These are phyloP conservation scores for Sisyra nigra DNA, from an alignment of 2,888 invertebrate genomes.

Conservation along the genomic window DNA sequence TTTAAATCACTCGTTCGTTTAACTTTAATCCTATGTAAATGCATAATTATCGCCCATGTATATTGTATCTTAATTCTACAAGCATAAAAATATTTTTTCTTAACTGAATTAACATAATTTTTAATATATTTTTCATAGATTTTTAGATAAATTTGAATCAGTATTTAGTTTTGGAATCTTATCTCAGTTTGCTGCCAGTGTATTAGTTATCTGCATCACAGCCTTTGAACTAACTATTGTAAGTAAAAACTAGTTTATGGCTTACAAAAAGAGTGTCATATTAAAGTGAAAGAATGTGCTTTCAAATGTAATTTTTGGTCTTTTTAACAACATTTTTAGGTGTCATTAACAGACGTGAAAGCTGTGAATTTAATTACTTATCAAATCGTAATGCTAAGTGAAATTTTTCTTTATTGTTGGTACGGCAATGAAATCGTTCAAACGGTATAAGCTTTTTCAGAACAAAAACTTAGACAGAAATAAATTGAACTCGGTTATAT, in stretches of 20 bases:
- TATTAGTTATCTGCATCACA: slow-evolving; percentile 30
- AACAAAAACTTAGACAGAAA: not conserved
- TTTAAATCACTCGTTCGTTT: no score
- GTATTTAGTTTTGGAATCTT: slow-evolving; percentile 26
- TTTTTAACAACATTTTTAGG: no score
- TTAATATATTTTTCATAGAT: slow-evolving; percentile 14
- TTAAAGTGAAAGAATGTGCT: no score
- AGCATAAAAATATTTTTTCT: no score
- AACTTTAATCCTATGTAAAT: no score
- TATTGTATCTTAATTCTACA: no score
- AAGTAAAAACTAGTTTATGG: slow-evolving; percentile 16
- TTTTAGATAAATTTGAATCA: slow-evolving; percentile 24
- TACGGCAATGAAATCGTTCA: slow-evolving; percentile 30
- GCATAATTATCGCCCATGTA: no score
- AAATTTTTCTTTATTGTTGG: slow-evolving; percentile 32
- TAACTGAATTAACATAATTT: not conserved
- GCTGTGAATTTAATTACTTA: slow-evolving; percentile 17
- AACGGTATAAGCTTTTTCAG: slow-evolving; percentile 23
- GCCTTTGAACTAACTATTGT: slow-evolving; percentile 34
- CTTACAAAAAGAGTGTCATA: not conserved
- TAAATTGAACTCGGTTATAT: not conserved
- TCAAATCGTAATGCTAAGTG: slow-evolving; percentile 24
- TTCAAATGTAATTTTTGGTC: no score
- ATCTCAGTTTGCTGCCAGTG: slow-evolving; percentile 29
- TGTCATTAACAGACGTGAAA: no score